Conservation (phyloP, 1,140 invertebrate genomes). For the Muscidifurax raptorellus region DNA sequence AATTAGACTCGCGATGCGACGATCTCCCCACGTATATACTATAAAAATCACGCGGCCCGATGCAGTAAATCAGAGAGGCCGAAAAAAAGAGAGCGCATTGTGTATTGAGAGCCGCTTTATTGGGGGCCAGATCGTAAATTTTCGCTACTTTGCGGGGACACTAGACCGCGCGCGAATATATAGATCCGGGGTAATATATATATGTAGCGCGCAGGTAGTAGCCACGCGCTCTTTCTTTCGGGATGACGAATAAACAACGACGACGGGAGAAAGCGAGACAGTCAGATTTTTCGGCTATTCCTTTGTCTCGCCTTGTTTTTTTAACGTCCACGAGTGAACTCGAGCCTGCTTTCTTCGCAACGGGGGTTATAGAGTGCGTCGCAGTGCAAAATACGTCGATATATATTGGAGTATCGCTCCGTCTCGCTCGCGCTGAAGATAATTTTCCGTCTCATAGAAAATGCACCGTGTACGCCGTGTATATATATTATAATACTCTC, state of each 20-base stretch:
- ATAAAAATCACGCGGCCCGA: neutral
- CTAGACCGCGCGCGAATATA: neutral
- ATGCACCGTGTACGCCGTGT: neutral
- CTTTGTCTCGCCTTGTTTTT: neutral
- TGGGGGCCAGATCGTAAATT: slow-evolving; percentile 41
- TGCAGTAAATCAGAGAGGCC: neutral
- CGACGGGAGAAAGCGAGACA: neutral
- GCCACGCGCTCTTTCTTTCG: neutral
- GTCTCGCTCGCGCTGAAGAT: neutral
- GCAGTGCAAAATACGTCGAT: neutral
- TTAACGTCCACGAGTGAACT: neutral
- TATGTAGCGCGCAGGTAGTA: neutral
- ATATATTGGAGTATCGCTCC: neutral
- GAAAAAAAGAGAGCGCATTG: too few relatives aligned
- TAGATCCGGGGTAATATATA: slow-evolving; percentile 9
- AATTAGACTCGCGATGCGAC: neutral
- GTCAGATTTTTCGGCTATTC: neutral
- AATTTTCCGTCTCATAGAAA: neutral
- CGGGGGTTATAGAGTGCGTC: too few relatives aligned
- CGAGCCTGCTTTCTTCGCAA: neutral
- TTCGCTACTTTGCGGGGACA: slow-evolving; percentile 29
- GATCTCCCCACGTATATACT: neutral
- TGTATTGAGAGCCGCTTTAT: slow-evolving; percentile 15
- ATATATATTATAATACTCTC: too few relatives aligned
- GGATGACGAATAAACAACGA: neutral